Evolutionary conservation across 2,888 invertebrate genomes (phyloP), one percentile per base, ranked within the genome.

Genomic region (Athalia rosae): DNA sequence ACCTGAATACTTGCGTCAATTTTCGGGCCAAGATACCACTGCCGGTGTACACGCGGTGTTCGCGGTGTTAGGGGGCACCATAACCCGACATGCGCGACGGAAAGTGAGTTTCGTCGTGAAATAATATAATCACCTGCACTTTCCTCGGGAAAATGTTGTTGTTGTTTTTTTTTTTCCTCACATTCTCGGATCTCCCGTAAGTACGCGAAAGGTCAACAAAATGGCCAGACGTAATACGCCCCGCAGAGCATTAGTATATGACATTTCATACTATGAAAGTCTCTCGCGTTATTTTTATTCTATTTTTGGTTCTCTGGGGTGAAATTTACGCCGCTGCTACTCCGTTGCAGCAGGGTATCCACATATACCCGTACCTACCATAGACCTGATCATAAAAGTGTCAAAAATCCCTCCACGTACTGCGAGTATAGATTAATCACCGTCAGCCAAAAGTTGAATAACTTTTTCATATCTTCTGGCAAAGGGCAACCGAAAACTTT

Each of bases 1-100:
- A 3, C 58, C 71, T 5, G 59, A 58, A 58, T 71, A 71, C 71
- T 59, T 45, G 71, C 56, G 13, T 50, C 71, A 41, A 28, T 67
- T 67, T 67, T 53, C 50, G 53, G 50, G 11, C 67, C 53, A 53
- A 28, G 2, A 28, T 28, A 28, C 28, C 28, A 28, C 28, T 28
- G 28, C 28, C 28, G 28, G 28, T 28, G 28, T 28, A 28, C 28
- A 28, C 28, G 28, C 28, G 28, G 28, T 28, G 28, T 28, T 28
- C 28, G 28, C 28, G 28, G 28, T 28, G 28, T 28, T 28, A 28
- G 28, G 28, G 28, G 28, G 28, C 28, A 28, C 28, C 28, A 28
- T 2, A 28, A 28, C 28, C 28, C 28, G 28, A 28, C 28, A 28
- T 28, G 28, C 1, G 2, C 28, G 0, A 28, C 28, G 28, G 28